Percentiles rank a stretch among this genome's conserved stretches.
Evolutionary conservation across 2,888 invertebrate species (phyloP).

Genomic region (Scaptomyza polygonia): DNA sequence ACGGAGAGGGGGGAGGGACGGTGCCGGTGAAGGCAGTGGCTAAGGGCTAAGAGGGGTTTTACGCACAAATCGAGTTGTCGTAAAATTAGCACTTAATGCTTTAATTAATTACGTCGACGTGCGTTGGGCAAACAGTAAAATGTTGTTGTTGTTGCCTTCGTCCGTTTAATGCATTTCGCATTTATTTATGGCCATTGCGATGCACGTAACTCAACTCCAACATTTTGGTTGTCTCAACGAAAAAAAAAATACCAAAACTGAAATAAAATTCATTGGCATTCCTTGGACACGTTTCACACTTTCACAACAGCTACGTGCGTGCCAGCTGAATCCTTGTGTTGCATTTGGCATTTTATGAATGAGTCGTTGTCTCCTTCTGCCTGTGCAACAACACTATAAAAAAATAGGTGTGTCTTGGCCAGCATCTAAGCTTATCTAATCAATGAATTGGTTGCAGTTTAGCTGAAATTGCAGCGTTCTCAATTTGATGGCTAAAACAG

Average conservation of each 20-base stretch:
- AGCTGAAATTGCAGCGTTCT: slow-evolving; percentile 4
- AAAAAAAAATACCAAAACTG: slow-evolving; percentile 13
- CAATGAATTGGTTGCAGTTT: slow-evolving; percentile 26
- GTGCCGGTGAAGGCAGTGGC: not conserved
- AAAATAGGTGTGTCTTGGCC: slow-evolving; percentile 1
- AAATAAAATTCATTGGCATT: slow-evolving; percentile 73
- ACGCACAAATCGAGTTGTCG: slow-evolving; percentile 81
- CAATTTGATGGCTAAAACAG: slow-evolving; percentile 23
- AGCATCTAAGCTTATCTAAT: slow-evolving; percentile 40
- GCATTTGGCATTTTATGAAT: slow-evolving; percentile 64
- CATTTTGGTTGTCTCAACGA: too few relatives aligned
- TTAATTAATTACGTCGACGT: slow-evolving; percentile 80
- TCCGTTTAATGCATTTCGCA: slow-evolving; percentile 78
- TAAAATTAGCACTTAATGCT: slow-evolving; percentile 81
- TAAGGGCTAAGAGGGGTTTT: slow-evolving; percentile 6
- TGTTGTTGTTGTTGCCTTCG: slow-evolving; percentile 37
- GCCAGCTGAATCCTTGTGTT: not conserved
- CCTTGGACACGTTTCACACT: slow-evolving; percentile 77
- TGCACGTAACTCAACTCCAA: slow-evolving; percentile 77
- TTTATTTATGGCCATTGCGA: slow-evolving; percentile 75
- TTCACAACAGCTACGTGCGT: slow-evolving; percentile 59
- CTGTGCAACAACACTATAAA: slow-evolving; percentile 39
- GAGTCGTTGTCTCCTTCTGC: slow-evolving; percentile 44
- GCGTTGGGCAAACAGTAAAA: slow-evolving; percentile 55
- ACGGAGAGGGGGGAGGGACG: slow-evolving; percentile 4